A percentile compares a stretch with the other conserved stretches of the same genome.
phyloP scores from a whole-genome alignment of 2,888 invertebrate species.

The Branchellion lobata region DNA sequence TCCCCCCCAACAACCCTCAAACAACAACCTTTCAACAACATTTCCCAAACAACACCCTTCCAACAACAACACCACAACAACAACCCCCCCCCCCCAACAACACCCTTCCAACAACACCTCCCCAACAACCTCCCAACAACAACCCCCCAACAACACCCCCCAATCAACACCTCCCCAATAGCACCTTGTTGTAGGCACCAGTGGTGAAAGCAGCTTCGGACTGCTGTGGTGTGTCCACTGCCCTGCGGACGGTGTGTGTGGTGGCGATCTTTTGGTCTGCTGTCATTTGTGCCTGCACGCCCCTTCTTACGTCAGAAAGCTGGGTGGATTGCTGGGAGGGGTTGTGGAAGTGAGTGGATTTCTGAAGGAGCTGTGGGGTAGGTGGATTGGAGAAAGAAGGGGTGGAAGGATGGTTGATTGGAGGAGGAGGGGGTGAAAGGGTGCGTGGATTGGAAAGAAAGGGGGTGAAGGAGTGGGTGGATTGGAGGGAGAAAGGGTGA shows the following conservation, averaged over 20 bases:
- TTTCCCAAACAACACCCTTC: background rate
- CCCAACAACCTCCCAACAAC: background rate
- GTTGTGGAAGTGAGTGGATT: no score
- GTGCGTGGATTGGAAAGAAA: no score
- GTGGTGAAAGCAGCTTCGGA: slow-evolving; percentile 38
- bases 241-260: slow-evolving; percentile 43
- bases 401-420: no score
- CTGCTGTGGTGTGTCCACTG: slow-evolving; percentile 30
- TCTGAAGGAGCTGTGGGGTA: no score
- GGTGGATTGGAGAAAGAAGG: no score
- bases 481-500: no score
- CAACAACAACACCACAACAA: background rate
- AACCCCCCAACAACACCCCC: background rate
- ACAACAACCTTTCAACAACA: background rate
- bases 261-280: slow-evolving; percentile 41
- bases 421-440: no score
- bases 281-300: slow-evolving; percentile 33
- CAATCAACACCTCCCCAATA: background rate
- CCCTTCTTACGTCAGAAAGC: slow-evolving; percentile 43
- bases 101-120: background rate
- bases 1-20: no score
- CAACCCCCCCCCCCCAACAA: background rate
- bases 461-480: no score
- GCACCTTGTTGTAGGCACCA: slow-evolving; percentile 46
- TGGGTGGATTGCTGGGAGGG: slow-evolving; percentile 19